Evolutionary conservation across 2,113 vertebrate genomes (phyloP).

Genomic region (Aspiorhynchus laticeps): DNA sequence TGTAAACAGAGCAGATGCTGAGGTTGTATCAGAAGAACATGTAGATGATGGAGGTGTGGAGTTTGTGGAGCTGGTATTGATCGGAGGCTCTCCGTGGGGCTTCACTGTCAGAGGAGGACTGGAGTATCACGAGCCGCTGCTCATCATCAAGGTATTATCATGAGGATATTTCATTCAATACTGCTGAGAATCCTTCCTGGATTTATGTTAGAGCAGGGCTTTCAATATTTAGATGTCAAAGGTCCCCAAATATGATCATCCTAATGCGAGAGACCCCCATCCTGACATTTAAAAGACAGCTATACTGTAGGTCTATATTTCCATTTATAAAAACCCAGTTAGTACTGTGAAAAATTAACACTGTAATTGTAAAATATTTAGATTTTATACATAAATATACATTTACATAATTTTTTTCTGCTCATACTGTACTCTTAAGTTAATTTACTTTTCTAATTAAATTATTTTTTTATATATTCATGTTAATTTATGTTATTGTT

Average conservation of each 20-base stretch:
- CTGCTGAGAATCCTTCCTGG: background rate
- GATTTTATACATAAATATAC: too few relatives aligned
- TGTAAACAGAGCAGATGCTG: background rate
- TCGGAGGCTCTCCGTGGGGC: constrained; percentile 85
- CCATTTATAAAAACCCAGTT: background rate
- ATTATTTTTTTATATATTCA: too few relatives aligned
- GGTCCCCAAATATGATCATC: background rate
- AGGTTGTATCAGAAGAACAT: background rate
- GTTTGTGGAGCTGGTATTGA: constrained; percentile 75
- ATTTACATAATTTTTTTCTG: too few relatives aligned
- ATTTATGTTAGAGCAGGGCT: too few relatives aligned
- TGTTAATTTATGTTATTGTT: too few relatives aligned
- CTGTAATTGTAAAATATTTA: too few relatives aligned
- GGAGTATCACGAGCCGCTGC: constrained; percentile 85
- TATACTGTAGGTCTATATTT: too few relatives aligned
- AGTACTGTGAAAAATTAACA: too few relatives aligned
- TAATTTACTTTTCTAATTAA: too few relatives aligned
- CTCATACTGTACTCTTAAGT: too few relatives aligned
- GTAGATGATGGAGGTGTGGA: constrained; percentile 54
- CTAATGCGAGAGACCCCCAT: background rate
- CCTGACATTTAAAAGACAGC: background rate
- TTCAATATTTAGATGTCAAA: too few relatives aligned
- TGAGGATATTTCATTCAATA: background rate
- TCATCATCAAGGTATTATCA: constrained; percentile 82
- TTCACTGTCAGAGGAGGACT: constrained; percentile 87